Base-by-base conservation (phyloP, 2,888 invertebrate species). In the Liopterus haemorrhoidalis region DNA sequence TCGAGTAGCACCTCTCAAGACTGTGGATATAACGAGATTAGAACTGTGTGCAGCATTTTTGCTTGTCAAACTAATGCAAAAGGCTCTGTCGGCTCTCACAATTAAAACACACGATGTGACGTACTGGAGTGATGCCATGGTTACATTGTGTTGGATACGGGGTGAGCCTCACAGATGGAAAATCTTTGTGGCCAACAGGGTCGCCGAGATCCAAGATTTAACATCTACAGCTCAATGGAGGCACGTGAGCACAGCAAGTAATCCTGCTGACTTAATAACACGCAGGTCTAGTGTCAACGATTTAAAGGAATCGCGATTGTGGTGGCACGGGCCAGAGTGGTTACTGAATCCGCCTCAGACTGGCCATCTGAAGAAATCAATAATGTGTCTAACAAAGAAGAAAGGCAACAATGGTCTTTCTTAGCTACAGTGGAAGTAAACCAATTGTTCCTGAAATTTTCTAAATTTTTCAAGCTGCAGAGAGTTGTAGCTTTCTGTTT, bases 111-210 rank as follows among this genome's bases (percentile, higher is more conserved):
- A n/a, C n/a, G 37, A 33, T 3, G 41, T 31, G 2, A 24, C 38
- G 24, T 50, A 54, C 16, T 57, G 53, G 50, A 48, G 51, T 8
- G 56, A 59, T 42, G 54, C 53, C 3, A 51, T 41, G 1, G 53
- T 56, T 2, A 49, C 50, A 1, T 44, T 59, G 16, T 35, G 44
- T 12, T 58, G 57, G 56, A 30, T 59, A 5, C 30, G 32, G 5
- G 39, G 41, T 2, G 28, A 39, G 21, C 49, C 49, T 6, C 9
- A 15, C 9, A n/a, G 14, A 6, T 31, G 31, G 31, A 31, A 35
- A 19, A 35, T n/a, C 8, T 35, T 35, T 19, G 11, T 33, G 5
- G 33, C 6, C 6, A 33, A 33, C 16, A 11, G 33, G 4, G 19
- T 33, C 5, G 18, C 36, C 14, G 22, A 36, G 8, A 2, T 36